These are phyloP conservation scores for Zygothrica quintamaculata DNA, from an alignment of 2,888 invertebrate species.

Conservation along the genomic window DNA sequence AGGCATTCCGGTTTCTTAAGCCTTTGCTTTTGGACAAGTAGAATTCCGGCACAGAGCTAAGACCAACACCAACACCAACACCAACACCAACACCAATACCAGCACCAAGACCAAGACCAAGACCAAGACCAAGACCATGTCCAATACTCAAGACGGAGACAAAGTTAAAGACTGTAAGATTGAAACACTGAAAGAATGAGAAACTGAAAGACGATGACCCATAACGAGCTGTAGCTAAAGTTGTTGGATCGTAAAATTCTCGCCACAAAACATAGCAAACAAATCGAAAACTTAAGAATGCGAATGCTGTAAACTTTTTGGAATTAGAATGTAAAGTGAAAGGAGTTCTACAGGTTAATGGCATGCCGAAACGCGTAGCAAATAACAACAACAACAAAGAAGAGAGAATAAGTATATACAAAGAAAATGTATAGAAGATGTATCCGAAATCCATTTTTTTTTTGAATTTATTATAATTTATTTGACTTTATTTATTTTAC, in stretches of 20 bases:
- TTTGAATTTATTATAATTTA: too few relatives aligned
- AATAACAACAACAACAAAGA: conserved; percentile 2
- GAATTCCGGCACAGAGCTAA: conserved; percentile 34
- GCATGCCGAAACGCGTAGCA: conserved; percentile 37
- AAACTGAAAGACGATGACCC: conserved; percentile 44
- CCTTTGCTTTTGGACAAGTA: conserved; percentile 26
- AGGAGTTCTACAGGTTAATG: conserved; percentile 78
- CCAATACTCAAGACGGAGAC: conserved; percentile 7
- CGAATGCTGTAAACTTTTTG: conserved; percentile 69
- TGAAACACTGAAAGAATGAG: not conserved
- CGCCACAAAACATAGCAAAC: conserved; percentile 35
- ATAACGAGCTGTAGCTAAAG: conserved; percentile 44
- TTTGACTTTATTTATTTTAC: too few relatives aligned
- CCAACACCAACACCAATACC: conserved; percentile 10
- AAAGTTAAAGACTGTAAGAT: conserved; percentile 1
- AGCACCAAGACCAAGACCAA: conserved; percentile 1
- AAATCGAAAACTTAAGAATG: conserved; percentile 59
- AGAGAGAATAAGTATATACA: not conserved
- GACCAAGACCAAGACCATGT: conserved; percentile 1
- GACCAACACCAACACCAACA: not conserved
- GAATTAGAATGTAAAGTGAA: conserved; percentile 80
- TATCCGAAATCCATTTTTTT: too few relatives aligned
- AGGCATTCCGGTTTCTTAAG: conserved; percentile 54
- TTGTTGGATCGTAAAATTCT: conserved; percentile 50
- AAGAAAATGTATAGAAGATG: too few relatives aligned